These are phyloP conservation scores for Prinia subflava DNA, from an alignment of 2,113 vertebrate species.

Conservation along the genomic window DNA sequence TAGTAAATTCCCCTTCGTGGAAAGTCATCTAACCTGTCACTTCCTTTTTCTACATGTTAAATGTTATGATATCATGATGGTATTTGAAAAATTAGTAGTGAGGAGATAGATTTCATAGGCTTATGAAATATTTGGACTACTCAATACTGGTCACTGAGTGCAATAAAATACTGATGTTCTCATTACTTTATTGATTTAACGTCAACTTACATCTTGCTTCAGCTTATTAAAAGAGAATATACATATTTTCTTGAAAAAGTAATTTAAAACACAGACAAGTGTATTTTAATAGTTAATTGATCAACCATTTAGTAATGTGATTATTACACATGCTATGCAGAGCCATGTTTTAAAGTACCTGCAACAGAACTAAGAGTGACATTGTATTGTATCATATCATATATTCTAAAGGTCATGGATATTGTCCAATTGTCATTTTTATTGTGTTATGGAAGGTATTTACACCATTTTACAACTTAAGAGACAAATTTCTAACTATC, in stretches of 20 bases:
- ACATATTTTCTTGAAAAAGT: not conserved
- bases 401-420: not conserved
- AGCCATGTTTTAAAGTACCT: not conserved
- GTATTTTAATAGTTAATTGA: not conserved
- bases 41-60: not conserved
- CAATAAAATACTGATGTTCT: not conserved
- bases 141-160: not conserved
- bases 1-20: not conserved
- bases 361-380: not conserved
- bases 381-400: not conserved
- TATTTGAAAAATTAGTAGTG: not conserved
- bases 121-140: not conserved
- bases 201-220: not conserved
- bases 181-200: not conserved
- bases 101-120: not conserved
- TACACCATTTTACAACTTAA: not conserved
- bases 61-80: not conserved
- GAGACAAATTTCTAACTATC: not conserved
- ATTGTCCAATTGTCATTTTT: not conserved
- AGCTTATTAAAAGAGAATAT: not conserved
- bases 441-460: not conserved
- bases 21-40: not conserved
- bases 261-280: not conserved
- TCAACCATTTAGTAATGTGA: not conserved
- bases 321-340: not conserved